Percentiles rank a stretch among this genome's conserved stretches.
Evolutionary conservation across 1,140 invertebrate genomes (phyloP).

Genomic region (Caenorhabditis briggsae): DNA sequence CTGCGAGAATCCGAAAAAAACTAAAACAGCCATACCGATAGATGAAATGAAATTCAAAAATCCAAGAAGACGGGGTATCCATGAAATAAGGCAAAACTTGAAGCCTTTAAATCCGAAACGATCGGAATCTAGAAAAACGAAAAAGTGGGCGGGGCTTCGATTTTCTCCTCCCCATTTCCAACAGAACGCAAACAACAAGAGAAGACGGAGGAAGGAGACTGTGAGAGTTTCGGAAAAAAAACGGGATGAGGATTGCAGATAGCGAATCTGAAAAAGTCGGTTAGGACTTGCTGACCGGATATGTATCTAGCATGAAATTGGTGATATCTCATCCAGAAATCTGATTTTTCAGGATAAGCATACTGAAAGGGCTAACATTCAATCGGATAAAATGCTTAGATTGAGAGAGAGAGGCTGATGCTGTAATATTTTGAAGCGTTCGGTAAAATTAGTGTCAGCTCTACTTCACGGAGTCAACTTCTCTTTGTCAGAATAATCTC

Average conservation of each 20-base stretch:
- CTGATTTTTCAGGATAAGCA: conserved; percentile 1
- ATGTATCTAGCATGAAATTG: conserved; percentile 36
- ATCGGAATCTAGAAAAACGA: conserved; percentile 34
- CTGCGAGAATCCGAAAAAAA: neutral
- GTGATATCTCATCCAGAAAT: conserved; percentile 8
- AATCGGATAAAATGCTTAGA: no score
- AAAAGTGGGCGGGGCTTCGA: neutral
- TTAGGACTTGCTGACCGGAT: neutral
- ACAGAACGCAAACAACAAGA: conserved; percentile 26
- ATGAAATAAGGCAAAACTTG: neutral
- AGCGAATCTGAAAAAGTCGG: neutral
- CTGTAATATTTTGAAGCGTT: no score
- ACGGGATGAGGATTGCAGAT: neutral
- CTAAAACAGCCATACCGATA: neutral
- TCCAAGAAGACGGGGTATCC: neutral
- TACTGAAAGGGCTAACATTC: no score
- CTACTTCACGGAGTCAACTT: no score
- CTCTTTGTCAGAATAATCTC: no score
- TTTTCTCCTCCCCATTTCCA: neutral
- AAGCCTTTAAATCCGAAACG: conserved; percentile 47
- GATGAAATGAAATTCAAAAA: neutral
- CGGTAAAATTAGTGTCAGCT: no score
- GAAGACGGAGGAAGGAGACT: neutral
- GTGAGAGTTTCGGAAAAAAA: neutral
- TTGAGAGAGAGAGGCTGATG: no score